Base-by-base conservation (phyloP, 2,113 vertebrate genomes). In the Catharus fuscescens region DNA sequence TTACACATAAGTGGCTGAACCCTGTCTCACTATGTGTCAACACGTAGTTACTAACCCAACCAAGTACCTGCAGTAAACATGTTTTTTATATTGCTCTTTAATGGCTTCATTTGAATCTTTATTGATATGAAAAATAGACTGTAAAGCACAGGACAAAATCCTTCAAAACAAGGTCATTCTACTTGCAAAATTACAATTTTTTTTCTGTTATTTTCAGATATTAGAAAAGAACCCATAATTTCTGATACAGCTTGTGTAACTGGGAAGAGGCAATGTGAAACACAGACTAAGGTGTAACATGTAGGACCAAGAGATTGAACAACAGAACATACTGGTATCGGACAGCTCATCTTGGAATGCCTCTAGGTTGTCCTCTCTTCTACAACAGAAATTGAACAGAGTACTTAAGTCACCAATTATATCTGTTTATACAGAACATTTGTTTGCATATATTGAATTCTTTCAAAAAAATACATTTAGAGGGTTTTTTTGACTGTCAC, bases 1-100 rank as follows among this genome's bases (percentile, higher is more conserved):
- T 53, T 65, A 48, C 15, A 28, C 2, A 0, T 36, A 48, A 59
- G 15, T 16, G n/a, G 23, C 12, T 4, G 1, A 2, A 9, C 38
- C 36, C 59, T 29, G 26, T 61, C 54, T 45, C 38, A 53, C 5
- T 45, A 61, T 45, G 10, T 12, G 3, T 53, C 9, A 7, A 18
- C 26, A 15, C 4, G 1, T 16, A 24, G 18, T 52, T 47, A 7
- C 7, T 26, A 36, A 28, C 12, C 3, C 38, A 42, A 53, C 16
- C 38, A 66, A 79, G 14, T 32, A 40, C 15, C 14, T 77, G 8
- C 36, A 69, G 29, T 38, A 81, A 78, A 18, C 9, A 6, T 18
- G 5, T 78, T 73, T 42, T 74, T 84, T 23, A 4, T 25, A n/a
- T 18, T 66, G 19, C 0, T 59, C 8, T 69, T 62, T 23, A 80